These are phyloP conservation scores for Drosophila heteroneura DNA, from an alignment of 2,888 invertebrate genomes.

Conservation along the genomic window DNA sequence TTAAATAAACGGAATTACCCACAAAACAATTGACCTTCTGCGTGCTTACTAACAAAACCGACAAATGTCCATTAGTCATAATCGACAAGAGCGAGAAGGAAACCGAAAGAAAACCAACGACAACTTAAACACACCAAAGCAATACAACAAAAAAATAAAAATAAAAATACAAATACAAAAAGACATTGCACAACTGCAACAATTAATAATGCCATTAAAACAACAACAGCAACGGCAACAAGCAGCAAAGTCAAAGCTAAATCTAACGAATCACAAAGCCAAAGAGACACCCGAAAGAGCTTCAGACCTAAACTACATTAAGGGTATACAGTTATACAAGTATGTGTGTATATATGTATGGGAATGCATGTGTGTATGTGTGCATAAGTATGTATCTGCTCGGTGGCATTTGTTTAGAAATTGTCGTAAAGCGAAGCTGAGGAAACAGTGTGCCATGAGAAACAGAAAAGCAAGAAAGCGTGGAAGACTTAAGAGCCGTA, in stretches of 20 bases:
- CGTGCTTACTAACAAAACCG: conserved; percentile 67
- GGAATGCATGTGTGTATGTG: neutral
- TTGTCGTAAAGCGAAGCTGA: conserved; percentile 10
- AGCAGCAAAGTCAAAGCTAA: conserved; percentile 14
- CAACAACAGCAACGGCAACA: conserved; percentile 25
- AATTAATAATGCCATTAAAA: conserved; percentile 67
- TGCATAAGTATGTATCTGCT: neutral
- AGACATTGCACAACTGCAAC: conserved; percentile 75
- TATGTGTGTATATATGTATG: conserved; percentile 1
- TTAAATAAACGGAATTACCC: conserved; percentile 72
- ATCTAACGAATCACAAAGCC: conserved; percentile 52
- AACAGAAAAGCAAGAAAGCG: conserved; percentile 69
- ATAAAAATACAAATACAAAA: conserved; percentile 5
- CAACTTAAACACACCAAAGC: conserved; percentile 38
- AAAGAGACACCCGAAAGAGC: conserved; percentile 45
- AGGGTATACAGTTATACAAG: neutral
- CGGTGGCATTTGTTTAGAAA: conserved; percentile 39
- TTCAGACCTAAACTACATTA: conserved; percentile 12
- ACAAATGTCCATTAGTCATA: conserved; percentile 74
- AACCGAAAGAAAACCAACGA: conserved; percentile 61
- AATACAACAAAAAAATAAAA: conserved; percentile 6
- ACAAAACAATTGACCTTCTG: conserved; percentile 78
- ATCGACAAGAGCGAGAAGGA: conserved; percentile 71
- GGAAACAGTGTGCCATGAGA: conserved; percentile 16
- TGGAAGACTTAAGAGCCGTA: conserved; percentile 61